Evolutionary conservation across 1,140 invertebrate genomes (phyloP).

Genomic region (Aphis craccivora): DNA sequence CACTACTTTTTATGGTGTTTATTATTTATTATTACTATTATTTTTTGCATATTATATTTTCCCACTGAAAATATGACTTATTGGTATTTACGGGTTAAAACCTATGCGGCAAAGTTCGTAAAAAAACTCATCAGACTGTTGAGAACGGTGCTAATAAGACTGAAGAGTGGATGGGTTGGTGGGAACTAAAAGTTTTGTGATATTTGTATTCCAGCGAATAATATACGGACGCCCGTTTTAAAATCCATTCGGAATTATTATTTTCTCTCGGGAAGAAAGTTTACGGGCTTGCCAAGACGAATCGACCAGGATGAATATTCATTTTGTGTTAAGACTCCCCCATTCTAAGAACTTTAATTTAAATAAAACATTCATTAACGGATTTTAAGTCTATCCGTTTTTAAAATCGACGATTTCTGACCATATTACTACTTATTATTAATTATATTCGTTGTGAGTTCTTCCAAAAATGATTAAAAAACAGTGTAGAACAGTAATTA

Average conservation of each 20-base stretch:
- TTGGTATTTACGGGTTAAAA: slow-evolving; percentile 53
- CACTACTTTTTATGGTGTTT: neutral
- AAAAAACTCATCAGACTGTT: slow-evolving; percentile 55
- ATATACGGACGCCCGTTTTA: slow-evolving; percentile 55
- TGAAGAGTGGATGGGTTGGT: neutral
- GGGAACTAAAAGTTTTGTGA: slow-evolving; percentile 47
- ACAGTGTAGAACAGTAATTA: neutral
- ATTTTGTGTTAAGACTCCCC: slow-evolving; percentile 47
- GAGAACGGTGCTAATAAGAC: slow-evolving; percentile 48
- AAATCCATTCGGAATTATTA: slow-evolving; percentile 58
- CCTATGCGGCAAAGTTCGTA: slow-evolving; percentile 20
- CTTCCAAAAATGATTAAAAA: neutral
- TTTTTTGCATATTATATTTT: slow-evolving; percentile 18
- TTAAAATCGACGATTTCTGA: slow-evolving; percentile 13
- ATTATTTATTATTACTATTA: neutral
- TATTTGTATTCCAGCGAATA: slow-evolving; percentile 55
- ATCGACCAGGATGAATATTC: slow-evolving; percentile 57
- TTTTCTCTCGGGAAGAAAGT: slow-evolving; percentile 51
- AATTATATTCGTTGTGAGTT: neutral
- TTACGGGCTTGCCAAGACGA: slow-evolving; percentile 54
- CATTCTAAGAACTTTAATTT: slow-evolving; percentile 44
- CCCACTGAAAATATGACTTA: slow-evolving; percentile 37
- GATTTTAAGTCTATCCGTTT: slow-evolving; percentile 49
- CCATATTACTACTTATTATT: slow-evolving; percentile 15
- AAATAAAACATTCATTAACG: slow-evolving; percentile 58